Base-by-base conservation (phyloP, 2,888 invertebrate species). In the Eupelmus urozonus region DNA sequence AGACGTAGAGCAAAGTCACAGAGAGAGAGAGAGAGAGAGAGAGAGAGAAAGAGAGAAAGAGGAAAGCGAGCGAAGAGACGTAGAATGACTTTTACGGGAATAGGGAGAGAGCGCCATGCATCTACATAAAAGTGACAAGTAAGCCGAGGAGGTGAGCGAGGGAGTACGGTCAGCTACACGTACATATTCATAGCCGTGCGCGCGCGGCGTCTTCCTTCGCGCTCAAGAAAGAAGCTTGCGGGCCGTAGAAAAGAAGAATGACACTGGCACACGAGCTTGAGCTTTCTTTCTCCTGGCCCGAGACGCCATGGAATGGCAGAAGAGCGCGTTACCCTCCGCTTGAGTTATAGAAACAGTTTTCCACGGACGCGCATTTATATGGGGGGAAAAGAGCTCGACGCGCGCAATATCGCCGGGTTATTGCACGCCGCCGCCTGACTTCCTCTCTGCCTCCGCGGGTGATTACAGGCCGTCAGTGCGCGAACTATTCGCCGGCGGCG, bases 51-150 rank as follows among this genome's bases (percentile, higher is more conserved):
- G 34, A 34, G 2, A 29, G 18, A 29, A 23, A 27, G 18, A 49
- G 45, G 9, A 45, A 49, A 18, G 51, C 40, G 42, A 4, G 9
- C 3, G 59, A 25, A 53, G 53, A 53, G 16, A 34, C 3, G 9
- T 13, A 16, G 9, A 45, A 45, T 18, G 25, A 62, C 42, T 76
- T 73, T 70, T 79, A 76, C 76, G 53, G 69, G 63, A 42, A 65
- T 42, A 72, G 51, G 45, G 34, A 34, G 4, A 45, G 16, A 45
- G 60, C 49, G 67, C 80, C 25, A 76, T 77, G 80, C 74, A 80
- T 80, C 80, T 80, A 70, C 76, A 76, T 80, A 80, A 80, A 80
- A 76, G 63, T 72, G 72, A 67, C 77, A 67, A 27, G 63, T 34
- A 34, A 34, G 34, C 3, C 34, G 34, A 34, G n/a, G n/a, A n/a